A percentile compares a stretch with the other conserved stretches of the same genome.
Evolutionary conservation across 2,113 vertebrate genomes (phyloP).

Genomic region (Cyphomyrus discorhynchus): DNA sequence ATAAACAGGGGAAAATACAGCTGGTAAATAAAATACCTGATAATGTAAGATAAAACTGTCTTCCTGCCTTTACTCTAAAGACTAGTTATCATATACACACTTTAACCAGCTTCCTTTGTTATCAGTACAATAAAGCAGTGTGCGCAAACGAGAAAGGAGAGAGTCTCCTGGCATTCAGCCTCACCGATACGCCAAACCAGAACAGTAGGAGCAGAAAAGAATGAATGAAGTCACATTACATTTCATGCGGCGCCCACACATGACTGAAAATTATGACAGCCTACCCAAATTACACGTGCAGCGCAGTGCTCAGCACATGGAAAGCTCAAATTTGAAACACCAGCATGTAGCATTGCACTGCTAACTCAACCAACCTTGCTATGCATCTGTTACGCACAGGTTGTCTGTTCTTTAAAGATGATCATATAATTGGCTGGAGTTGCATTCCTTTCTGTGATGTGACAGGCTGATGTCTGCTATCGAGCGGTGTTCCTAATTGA

Average conservation of each 20-base stretch:
- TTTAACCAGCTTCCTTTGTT: background rate
- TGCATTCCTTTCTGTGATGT: background rate
- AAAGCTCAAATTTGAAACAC: background rate
- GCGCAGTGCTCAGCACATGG: background rate
- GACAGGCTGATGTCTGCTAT: background rate
- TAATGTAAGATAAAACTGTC: background rate
- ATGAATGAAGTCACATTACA: background rate
- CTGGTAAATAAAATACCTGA: background rate
- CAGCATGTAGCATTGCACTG: background rate
- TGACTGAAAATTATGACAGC: background rate
- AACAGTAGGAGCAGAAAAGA: background rate
- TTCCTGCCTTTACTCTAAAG: background rate
- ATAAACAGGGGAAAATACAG: background rate
- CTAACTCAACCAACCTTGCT: background rate
- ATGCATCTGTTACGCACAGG: background rate
- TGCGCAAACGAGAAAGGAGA: background rate
- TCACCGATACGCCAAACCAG: background rate
- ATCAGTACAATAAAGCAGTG: background rate
- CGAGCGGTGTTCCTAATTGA: background rate
- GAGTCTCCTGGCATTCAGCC: background rate
- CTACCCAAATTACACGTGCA: background rate
- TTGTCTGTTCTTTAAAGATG: background rate
- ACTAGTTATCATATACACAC: background rate
- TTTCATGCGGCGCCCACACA: background rate
- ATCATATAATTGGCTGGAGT: background rate